Conservation (phyloP, 2,888 invertebrate genomes). For the Lordiphosa fenestrarum region DNA sequence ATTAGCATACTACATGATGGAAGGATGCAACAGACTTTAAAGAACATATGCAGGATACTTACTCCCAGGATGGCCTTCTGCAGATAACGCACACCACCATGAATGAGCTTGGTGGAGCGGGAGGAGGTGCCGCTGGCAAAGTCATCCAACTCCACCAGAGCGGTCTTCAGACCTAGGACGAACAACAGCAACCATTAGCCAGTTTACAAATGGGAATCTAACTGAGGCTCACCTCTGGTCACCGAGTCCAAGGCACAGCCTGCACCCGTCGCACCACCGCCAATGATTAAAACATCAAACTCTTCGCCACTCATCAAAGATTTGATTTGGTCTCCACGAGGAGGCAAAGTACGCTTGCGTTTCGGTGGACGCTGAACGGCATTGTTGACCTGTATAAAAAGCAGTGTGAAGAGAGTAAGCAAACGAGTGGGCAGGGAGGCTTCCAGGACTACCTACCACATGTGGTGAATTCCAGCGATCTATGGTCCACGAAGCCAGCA, state of each 20-base stretch:
- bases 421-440: not conserved
- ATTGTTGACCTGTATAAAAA: constrained; percentile 70
- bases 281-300: constrained; percentile 96
- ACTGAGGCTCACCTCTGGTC: constrained; percentile 85
- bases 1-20: constrained; percentile 35
- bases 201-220: not conserved
- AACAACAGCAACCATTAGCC: not conserved
- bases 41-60: constrained; percentile 40
- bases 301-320: constrained; percentile 88
- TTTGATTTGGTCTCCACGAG: constrained; percentile 89
- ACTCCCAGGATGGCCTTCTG: constrained; percentile 95
- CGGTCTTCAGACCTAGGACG: constrained; percentile 88
- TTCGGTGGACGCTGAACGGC: constrained; percentile 77
- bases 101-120: constrained; percentile 98
- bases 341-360: constrained; percentile 88
- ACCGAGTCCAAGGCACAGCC: constrained; percentile 97
- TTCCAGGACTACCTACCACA: constrained; percentile 45
- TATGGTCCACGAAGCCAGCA: constrained; percentile 76
- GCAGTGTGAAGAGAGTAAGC: not conserved
- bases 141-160: constrained; percentile 96
- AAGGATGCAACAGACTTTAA: not conserved
- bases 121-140: constrained; percentile 98
- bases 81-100: constrained; percentile 98
- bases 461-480: constrained; percentile 74
- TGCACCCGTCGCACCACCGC: constrained; percentile 98